Evolutionary conservation across 2,888 invertebrate genomes (phyloP).

Genomic region (Subacronicta megacephala): DNA sequence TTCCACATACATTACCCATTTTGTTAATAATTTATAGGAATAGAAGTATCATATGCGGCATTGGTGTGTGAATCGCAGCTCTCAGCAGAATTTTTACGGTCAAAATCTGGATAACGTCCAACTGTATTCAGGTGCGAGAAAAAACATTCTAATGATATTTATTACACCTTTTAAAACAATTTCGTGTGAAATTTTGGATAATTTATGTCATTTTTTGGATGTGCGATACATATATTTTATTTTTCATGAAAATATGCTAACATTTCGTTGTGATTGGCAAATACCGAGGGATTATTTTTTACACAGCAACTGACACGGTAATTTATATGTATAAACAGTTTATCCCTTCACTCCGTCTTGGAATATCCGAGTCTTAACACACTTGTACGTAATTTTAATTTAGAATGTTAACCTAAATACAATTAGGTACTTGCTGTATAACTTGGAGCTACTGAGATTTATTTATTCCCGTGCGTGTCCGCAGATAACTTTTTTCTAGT

Average conservation of each 20-base stretch:
- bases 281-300: conserved; percentile 35
- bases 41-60: conserved; percentile 51
- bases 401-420: conserved; percentile 44
- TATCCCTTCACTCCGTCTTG: conserved; percentile 45
- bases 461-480: conserved; percentile 20
- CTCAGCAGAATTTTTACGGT: conserved; percentile 47
- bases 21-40: conserved; percentile 44
- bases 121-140: conserved; percentile 68
- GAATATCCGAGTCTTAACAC: conserved; percentile 45
- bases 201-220: conserved; percentile 55
- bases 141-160: conserved; percentile 63
- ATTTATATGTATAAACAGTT: conserved; percentile 50
- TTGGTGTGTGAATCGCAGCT: conserved; percentile 53
- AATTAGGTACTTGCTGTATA: conserved; percentile 21
- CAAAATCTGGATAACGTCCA: conserved; percentile 63
- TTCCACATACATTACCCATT: conserved; percentile 55
- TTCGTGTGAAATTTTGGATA: conserved; percentile 59
- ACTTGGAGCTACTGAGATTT: conserved; percentile 7
- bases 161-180: conserved; percentile 65
- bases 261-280: conserved; percentile 36
- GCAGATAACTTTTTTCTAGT: no score
- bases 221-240: conserved; percentile 45
- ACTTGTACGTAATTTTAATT: conserved; percentile 46
- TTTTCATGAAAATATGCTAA: conserved; percentile 42
- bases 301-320: conserved; percentile 36